A percentile compares a stretch with the other conserved stretches of the same genome.
phyloP scores from a whole-genome alignment of 2,113 vertebrate genomes.

The Carettochelys insculpta region DNA sequence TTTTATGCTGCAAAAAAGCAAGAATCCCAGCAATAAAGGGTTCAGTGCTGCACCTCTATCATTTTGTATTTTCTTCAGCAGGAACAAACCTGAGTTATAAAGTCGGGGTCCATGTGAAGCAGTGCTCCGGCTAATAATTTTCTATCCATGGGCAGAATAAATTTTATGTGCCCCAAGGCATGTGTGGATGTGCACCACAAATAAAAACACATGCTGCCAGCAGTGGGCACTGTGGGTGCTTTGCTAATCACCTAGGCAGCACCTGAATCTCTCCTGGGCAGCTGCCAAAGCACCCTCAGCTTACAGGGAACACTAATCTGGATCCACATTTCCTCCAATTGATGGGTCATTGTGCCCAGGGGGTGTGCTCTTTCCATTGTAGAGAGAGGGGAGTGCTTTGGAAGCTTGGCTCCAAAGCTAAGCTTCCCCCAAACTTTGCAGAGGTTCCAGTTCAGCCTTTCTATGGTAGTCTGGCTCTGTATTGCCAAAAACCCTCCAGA shows the following conservation, averaged over 20 bases:
- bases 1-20: not conserved
- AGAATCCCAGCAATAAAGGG: not conserved
- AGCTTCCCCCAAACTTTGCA: not conserved
- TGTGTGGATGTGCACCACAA: too few species aligned
- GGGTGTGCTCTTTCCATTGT: not conserved
- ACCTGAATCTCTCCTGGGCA: too few species aligned
- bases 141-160: too few species aligned
- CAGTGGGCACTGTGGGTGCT: too few species aligned
- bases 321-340: not conserved
- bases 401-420: not conserved
- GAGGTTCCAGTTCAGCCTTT: not conserved
- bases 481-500: too few species aligned
- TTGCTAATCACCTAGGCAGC: too few species aligned
- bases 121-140: too few species aligned
- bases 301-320: too few species aligned
- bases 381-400: not conserved
- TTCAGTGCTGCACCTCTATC: not conserved
- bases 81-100: not conserved
- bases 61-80: not conserved
- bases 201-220: too few species aligned
- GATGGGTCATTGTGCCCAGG: not conserved
- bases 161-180: too few species aligned
- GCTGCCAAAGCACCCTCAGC: too few species aligned
- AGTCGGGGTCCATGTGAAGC: not conserved
- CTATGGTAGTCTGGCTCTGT: too few species aligned